Evolutionary conservation across 2,113 vertebrate genomes (phyloP).

Genomic region (Megaleporinus macrocephalus): DNA sequence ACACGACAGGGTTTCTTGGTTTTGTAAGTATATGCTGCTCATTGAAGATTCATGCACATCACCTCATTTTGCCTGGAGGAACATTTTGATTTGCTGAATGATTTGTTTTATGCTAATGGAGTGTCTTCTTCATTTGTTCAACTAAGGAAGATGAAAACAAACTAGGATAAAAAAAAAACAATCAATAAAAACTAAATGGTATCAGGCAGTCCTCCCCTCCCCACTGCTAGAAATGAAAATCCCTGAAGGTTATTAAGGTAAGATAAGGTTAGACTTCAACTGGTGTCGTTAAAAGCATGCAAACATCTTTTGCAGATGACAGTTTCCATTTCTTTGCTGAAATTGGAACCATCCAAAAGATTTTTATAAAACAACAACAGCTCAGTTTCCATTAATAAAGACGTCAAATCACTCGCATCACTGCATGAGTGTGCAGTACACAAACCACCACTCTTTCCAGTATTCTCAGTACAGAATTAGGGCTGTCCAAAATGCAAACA

Average conservation of each 20-base stretch:
- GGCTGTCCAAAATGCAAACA: background rate
- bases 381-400: background rate
- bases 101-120: background rate
- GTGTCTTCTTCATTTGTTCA: background rate
- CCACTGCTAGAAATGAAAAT: conserved; percentile 29
- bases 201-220: conserved; percentile 15
- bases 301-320: conserved; percentile 63
- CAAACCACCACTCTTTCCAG: conserved; percentile 7
- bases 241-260: conserved; percentile 1
- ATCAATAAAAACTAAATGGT: background rate
- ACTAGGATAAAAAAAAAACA: background rate
- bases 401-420: conserved; percentile 10
- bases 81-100: background rate
- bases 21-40: background rate
- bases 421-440: background rate
- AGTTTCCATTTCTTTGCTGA: conserved; percentile 70
- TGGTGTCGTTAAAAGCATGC: conserved; percentile 47
- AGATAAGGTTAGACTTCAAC: conserved; percentile 48
- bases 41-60: conserved; percentile 2
- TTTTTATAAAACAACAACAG: conserved; percentile 53
- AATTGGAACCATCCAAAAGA: conserved; percentile 66
- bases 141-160: conserved; percentile 4
- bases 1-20: background rate
- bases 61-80: background rate
- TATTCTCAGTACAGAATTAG: background rate